A percentile compares a stretch with the other conserved stretches of the same genome.
phyloP scores from a whole-genome alignment of 1,140 invertebrate species.

The Drosophila azteca region DNA sequence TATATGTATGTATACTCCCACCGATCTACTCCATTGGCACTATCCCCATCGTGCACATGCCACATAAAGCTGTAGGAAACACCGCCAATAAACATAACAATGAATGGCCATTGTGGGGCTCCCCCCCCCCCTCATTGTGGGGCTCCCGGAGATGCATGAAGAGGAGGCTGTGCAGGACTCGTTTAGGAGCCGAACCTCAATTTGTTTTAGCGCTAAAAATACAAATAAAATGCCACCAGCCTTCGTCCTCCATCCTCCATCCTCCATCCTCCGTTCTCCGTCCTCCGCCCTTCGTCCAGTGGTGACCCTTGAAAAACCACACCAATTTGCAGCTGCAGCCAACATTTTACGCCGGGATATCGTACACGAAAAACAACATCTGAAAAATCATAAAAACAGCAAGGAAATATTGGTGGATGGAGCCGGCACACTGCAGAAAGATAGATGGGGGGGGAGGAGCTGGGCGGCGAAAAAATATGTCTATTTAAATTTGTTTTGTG shows the following conservation, averaged over 20 bases:
- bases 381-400: slow-evolving; percentile 63
- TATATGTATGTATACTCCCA: slow-evolving; percentile 19
- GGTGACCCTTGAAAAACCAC: slow-evolving; percentile 48
- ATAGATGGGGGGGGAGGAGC: slow-evolving; percentile 12
- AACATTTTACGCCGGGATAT: slow-evolving; percentile 75
- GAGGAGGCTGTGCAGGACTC: slow-evolving; percentile 24
- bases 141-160: slow-evolving; percentile 1
- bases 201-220: slow-evolving; percentile 80
- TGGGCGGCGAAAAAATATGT: slow-evolving; percentile 74
- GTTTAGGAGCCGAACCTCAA: slow-evolving; percentile 62
- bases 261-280: slow-evolving; percentile 1
- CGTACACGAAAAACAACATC: slow-evolving; percentile 67
- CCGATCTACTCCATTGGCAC: slow-evolving; percentile 39
- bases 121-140: too few species aligned
- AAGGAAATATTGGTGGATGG: slow-evolving; percentile 39
- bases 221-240: slow-evolving; percentile 69
- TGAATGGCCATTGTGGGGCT: slow-evolving; percentile 31
- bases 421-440: not conserved
- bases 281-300: not conserved
- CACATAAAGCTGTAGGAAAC: slow-evolving; percentile 43
- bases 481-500: slow-evolving; percentile 83
- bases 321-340: slow-evolving; percentile 76
- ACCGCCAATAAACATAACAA: slow-evolving; percentile 61
- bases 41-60: slow-evolving; percentile 26
- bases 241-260: not conserved